Evolutionary conservation across 2,113 vertebrate genomes (phyloP), one percentile per base, ranked within the genome.

Genomic region (Grammomys surdaster): DNA sequence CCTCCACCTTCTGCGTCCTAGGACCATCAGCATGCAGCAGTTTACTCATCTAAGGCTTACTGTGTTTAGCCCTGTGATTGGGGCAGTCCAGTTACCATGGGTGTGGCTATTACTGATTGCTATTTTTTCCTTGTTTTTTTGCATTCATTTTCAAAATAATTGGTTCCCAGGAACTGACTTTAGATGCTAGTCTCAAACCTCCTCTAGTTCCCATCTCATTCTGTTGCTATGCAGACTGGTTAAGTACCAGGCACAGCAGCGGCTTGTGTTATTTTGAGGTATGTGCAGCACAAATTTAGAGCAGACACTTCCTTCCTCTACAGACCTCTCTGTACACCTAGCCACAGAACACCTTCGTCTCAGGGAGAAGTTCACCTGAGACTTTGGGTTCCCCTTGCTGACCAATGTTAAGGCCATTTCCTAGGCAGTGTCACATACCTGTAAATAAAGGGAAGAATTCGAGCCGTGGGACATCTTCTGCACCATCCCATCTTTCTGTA

Each of bases 401-500:
- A 92, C 70, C 46, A 95, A 54, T 58, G 51, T 40, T 82, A 73
- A 2, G 8, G n/a, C 76, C 72, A 73, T 87, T 95, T 92, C 63
- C 89, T 76, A 89, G 43, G 92, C 72, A 95, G 36, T 58, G 91
- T 97, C 88, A 96, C 96, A 96, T 98, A 99, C 99, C 99, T 99
- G 99, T 89, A 99, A 98, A 97, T 99, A 99, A 82, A 99, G 99
- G 12, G 99, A 99, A 67, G 99, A 99, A 96, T 98, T 99, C 98
- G 99, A 99, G 84, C 99, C 99, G 60, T 99, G 99, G 97, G 98
- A 99, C 99, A 99, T 99, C 98, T 99, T 99, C 98, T 99, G 99
- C 93, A 99, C 99, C 98, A 99, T 99, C 81, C 99, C 99, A 98
- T 99, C 99, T 97, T 99, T 99, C 98, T 99, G 99, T 94, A 99